These are phyloP conservation scores for Adelphocoris suturalis DNA, from an alignment of 2,888 invertebrate genomes.

Conservation along the genomic window DNA sequence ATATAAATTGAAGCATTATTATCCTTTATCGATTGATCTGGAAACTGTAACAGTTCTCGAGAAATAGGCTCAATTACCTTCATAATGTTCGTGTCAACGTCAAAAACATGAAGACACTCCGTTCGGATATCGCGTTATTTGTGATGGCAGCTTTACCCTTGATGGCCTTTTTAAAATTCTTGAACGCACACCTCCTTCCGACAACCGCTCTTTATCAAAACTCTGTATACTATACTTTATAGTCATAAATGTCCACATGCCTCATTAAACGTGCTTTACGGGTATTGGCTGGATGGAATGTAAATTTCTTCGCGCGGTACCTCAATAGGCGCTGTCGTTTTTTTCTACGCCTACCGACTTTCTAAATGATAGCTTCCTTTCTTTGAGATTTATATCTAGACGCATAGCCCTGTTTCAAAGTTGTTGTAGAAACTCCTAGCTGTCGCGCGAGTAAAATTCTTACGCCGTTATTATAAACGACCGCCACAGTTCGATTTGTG, in stretches of 20 bases:
- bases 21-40: no score
- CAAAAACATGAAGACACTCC: no score
- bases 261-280: slow-evolving; percentile 28
- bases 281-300: slow-evolving; percentile 20
- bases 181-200: not conserved
- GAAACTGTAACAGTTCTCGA: no score
- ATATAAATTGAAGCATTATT: no score
- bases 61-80: no score
- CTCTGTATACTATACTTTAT: not conserved
- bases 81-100: no score
- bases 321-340: not conserved
- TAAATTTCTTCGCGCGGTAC: slow-evolving; percentile 21
- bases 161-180: not conserved
- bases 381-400: slow-evolving; percentile 13
- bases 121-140: no score
- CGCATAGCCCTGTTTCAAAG: slow-evolving; percentile 12
- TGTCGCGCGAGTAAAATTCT: not conserved
- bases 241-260: slow-evolving; percentile 13
- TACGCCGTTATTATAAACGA: slow-evolving; percentile 17
- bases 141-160: no score
- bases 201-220: not conserved
- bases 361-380: slow-evolving; percentile 39
- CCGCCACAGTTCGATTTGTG: not conserved
- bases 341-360: slow-evolving; percentile 27
- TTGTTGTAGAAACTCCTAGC: not conserved